These are phyloP conservation scores for Rousettus leschenaultii DNA, from an alignment of 2,113 vertebrate species.

Conservation along the genomic window DNA sequence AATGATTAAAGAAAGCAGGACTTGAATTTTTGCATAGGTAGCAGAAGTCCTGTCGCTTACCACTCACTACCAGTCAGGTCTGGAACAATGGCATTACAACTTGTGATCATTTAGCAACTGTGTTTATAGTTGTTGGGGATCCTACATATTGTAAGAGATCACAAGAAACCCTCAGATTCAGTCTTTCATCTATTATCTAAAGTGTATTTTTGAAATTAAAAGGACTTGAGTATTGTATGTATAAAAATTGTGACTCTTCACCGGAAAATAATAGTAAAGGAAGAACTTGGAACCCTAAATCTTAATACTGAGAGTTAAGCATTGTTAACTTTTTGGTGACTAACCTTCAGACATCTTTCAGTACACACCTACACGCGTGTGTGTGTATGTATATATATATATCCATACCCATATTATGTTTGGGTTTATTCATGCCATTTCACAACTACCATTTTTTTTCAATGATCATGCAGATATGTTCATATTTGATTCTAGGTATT, in stretches of 20 bases:
- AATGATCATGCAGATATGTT: not conserved
- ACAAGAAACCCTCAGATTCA: not conserved
- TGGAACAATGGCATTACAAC: not conserved
- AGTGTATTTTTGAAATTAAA: not conserved
- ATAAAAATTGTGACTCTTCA: not conserved
- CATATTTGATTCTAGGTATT: not conserved
- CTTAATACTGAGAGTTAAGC: not conserved
- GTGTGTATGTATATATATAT: not conserved
- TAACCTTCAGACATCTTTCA: not conserved
- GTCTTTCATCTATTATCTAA: not conserved
- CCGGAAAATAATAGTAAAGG: not conserved
- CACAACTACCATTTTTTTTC: not conserved
- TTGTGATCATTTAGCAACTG: not conserved
- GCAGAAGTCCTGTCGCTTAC: not conserved
- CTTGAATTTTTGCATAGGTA: not conserved
- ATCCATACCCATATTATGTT: not conserved
- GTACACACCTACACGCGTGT: not conserved
- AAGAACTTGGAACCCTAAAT: not conserved
- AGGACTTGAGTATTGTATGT: not conserved
- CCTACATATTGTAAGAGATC: not conserved
- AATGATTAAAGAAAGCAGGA: not conserved
- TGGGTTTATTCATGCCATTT: not conserved
- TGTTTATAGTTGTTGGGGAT: not conserved
- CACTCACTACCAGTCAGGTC: not conserved
- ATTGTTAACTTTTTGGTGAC: not conserved